Evolutionary conservation across 2,797 vertebrate species (phyloP), one percentile per base, ranked within the genome.

Genomic region (Dromococcyx pavoninus): DNA sequence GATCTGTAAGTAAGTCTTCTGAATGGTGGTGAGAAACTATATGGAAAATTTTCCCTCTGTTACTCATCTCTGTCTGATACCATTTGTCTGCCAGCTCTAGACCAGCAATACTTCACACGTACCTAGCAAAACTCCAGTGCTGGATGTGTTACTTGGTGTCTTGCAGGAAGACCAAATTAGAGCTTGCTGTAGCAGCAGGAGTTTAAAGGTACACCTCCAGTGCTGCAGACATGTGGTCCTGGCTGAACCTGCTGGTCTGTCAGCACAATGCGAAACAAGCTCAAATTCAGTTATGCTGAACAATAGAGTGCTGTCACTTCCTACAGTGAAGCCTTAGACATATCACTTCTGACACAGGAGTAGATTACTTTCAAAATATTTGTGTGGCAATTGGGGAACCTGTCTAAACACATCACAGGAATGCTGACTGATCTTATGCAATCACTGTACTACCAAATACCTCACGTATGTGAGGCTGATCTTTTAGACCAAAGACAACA

Each of bases 291-390:
- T 94, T 92, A 51, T 76, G 60, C 60, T 77, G 84, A 95, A 94
- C 95, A 88, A 93, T 91, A 62, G 92, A 86, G 64, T 92, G 91
- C 70, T 96, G 92, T 93, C 95, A 92, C 85, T 97, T 91, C 86
- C 69, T 88, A 74, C 91, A 84, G 80, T 75, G 85, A 80, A 87
- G 44, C 61, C 89, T 84, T 83, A 94, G 54, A 90, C 78, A 71
- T 60, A 84, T 27, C 56, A 37, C 78, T 93, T 89, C 71, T 96
- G 94, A 92, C 94, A 94, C 41, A 48, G 86, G 85, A 78, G 65
- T 72, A 86, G 69, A 70, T 85, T 88, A 93, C 91, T 94, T 93
- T 92, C 75, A 95, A 95, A 96, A 83, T 96, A 92, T 94, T 96
- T 93, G 91, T 88, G 86, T 93, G 92, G 72, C 86, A 86, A 7